Evolutionary conservation across 2,113 vertebrate genomes (phyloP).

Genomic region (Stictonetta naevosa): DNA sequence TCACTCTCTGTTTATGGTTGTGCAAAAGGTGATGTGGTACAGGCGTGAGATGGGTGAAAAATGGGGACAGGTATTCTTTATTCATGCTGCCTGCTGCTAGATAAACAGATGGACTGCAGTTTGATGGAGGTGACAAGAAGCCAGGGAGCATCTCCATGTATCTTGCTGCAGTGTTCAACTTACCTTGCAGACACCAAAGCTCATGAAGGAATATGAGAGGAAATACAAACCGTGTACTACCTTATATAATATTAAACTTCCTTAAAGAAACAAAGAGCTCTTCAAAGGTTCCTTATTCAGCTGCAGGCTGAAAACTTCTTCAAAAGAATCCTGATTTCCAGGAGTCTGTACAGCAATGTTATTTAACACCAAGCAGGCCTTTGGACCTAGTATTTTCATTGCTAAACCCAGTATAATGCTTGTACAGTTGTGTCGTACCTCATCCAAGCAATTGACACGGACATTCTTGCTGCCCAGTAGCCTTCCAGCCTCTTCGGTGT

Average conservation of each 20-base stretch:
- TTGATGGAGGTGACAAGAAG: background rate
- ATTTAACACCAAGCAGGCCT: background rate
- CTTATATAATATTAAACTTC: background rate
- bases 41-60: background rate
- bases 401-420: background rate
- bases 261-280: background rate
- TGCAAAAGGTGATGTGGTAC: background rate
- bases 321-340: background rate
- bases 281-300: background rate
- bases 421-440: constrained; percentile 80
- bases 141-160: accelerated
- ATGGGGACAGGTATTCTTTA: background rate
- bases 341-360: background rate
- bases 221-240: background rate
- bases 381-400: background rate
- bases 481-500: constrained; percentile 89
- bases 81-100: background rate
- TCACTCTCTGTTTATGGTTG: background rate
- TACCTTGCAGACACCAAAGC: background rate
- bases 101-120: background rate
- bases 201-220: background rate
- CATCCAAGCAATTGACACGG: constrained; percentile 95
- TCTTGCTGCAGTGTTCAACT: background rate
- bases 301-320: background rate
- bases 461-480: constrained; percentile 94